A percentile compares a stretch with the other conserved stretches of the same genome.
Evolutionary conservation across 2,888 invertebrate species (phyloP).

Genomic region (Spatulosminthurus flaviceps): DNA sequence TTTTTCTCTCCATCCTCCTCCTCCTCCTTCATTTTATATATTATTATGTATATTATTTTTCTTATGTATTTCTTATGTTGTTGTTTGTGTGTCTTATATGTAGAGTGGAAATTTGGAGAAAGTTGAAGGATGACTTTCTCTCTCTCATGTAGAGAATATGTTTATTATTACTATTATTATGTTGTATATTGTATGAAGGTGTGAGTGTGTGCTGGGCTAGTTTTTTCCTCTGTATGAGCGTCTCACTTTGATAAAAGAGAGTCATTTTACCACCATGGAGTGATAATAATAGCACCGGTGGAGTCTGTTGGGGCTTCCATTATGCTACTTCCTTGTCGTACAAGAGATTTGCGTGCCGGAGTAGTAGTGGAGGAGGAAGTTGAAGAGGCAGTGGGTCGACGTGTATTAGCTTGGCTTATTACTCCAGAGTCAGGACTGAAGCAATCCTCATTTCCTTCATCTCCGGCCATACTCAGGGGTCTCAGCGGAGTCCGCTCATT

Average conservation of each 20-base stretch:
- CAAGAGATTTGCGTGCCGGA: constrained; percentile 69
- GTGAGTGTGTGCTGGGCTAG: too few species aligned
- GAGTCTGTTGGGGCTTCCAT: constrained; percentile 83
- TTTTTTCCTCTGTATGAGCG: too few species aligned
- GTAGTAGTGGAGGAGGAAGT: neutral
- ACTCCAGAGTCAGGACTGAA: neutral
- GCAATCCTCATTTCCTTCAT: neutral
- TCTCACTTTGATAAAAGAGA: too few species aligned
- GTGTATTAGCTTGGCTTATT: neutral
- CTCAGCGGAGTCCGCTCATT: constrained; percentile 26
- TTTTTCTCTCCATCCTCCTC: neutral
- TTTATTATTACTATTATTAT: too few species aligned
- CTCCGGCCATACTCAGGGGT: neutral
- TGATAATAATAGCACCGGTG: constrained; percentile 83
- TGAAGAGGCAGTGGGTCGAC: neutral
- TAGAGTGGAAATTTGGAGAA: too few species aligned
- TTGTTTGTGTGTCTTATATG: too few species aligned
- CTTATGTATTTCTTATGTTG: neutral
- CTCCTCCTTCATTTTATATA: neutral
- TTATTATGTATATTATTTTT: neutral
- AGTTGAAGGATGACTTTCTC: too few species aligned
- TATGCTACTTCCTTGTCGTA: constrained; percentile 80
- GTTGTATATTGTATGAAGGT: too few species aligned
- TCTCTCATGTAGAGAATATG: too few species aligned
- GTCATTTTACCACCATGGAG: constrained; percentile 79